These are phyloP conservation scores for Drosophila aff. DNA, from an alignment of 1,140 invertebrate genomes.

Conservation along the genomic window DNA sequence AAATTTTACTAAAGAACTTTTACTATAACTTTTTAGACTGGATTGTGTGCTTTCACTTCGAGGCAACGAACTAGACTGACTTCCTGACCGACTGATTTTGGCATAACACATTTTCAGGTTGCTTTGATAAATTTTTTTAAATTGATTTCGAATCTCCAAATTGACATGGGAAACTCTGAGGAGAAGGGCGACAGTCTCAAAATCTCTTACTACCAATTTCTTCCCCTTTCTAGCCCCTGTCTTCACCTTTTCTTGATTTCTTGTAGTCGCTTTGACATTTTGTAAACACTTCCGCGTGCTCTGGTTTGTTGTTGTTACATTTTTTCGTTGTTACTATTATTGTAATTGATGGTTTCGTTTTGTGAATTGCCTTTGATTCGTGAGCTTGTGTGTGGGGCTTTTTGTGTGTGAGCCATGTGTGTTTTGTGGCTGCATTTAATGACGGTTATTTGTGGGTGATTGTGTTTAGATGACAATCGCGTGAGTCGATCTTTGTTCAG, in stretches of 20 bases:
- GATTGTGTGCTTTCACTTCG: too few relatives aligned
- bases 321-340: constrained; percentile 39
- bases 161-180: constrained; percentile 74
- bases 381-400: constrained; percentile 1
- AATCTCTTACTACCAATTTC: constrained; percentile 8
- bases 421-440: constrained; percentile 66
- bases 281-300: constrained; percentile 77
- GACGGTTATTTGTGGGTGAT: constrained; percentile 72
- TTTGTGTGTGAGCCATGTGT: constrained; percentile 19
- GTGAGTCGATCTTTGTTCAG: constrained; percentile 29
- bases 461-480: constrained; percentile 53
- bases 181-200: constrained; percentile 42
- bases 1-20: too few relatives aligned
- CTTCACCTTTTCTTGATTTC: constrained; percentile 22
- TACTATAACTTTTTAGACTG: too few relatives aligned
- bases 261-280: constrained; percentile 67
- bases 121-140: constrained; percentile 26
- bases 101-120: constrained; percentile 54
- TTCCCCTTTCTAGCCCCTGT: constrained; percentile 18
- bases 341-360: constrained; percentile 77
- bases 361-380: constrained; percentile 53
- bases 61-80: too few relatives aligned
- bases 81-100: too few relatives aligned
- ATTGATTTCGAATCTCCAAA: constrained; percentile 67
- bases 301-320: constrained; percentile 43